Conservation (phyloP, 2,113 vertebrate species). For the Myiopsitta monachus region DNA sequence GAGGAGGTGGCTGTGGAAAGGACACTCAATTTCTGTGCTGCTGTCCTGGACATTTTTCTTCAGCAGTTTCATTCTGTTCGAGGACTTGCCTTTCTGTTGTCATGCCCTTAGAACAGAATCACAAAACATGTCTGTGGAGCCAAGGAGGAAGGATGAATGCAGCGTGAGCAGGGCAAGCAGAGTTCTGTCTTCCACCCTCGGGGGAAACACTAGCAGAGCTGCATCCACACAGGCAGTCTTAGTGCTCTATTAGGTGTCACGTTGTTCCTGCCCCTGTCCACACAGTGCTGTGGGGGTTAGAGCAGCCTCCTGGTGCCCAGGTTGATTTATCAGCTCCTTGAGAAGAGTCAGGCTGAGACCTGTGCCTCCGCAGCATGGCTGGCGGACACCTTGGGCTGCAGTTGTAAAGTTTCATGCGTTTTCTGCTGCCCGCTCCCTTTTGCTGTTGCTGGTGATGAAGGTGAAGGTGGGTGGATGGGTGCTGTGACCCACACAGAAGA, state of each 20-base stretch:
- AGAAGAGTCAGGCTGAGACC: background rate
- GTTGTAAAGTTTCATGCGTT: background rate
- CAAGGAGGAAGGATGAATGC: background rate
- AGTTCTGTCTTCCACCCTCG: background rate
- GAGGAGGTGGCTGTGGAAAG: background rate
- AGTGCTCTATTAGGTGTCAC: background rate
- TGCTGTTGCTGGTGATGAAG: background rate
- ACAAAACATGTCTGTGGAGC: background rate
- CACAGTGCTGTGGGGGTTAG: background rate
- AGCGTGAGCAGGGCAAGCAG: background rate
- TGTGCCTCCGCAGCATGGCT: background rate
- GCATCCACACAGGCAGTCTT: fast-evolving
- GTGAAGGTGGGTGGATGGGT: background rate
- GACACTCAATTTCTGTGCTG: background rate
- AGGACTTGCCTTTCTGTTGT: background rate
- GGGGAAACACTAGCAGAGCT: background rate
- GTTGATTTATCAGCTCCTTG: background rate
- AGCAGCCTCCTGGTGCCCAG: background rate
- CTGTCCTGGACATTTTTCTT: background rate
- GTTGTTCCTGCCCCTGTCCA: background rate
- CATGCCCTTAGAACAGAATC: background rate
- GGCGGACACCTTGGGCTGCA: background rate
- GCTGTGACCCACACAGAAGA: background rate
- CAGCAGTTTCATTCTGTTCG: background rate
- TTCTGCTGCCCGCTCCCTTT: background rate